Conservation (phyloP, 2,888 invertebrate genomes). For the Caenorhabditis auriculariae region DNA sequence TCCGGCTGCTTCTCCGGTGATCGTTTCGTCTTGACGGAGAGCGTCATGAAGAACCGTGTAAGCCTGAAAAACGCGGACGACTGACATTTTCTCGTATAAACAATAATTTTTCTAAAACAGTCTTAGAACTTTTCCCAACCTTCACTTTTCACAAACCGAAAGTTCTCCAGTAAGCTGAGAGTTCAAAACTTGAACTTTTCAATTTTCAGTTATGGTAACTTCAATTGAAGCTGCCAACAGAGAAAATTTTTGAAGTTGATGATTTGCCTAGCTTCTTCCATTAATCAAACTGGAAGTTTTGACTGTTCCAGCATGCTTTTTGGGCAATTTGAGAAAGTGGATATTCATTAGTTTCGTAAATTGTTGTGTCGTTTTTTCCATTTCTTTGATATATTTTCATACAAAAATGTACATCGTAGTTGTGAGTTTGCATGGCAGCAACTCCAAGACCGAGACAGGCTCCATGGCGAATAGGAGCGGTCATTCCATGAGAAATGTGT, state of each 20-base stretch:
- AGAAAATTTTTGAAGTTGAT: not conserved
- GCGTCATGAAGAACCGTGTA: slow-evolving; percentile 95
- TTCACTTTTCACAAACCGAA: too few relatives aligned
- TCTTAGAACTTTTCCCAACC: too few relatives aligned
- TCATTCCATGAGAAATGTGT: slow-evolving; percentile 90
- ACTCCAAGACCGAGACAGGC: slow-evolving; percentile 95
- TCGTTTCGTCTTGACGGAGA: slow-evolving; percentile 95
- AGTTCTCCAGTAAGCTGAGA: too few relatives aligned
- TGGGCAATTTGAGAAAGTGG: too few relatives aligned
- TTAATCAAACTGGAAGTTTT: too few relatives aligned
- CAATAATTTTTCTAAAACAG: not conserved
- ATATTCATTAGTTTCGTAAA: too few relatives aligned
- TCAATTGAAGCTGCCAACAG: not conserved
- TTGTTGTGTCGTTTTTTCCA: too few relatives aligned
- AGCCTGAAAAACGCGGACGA: slow-evolving; percentile 73
- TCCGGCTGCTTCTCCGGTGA: slow-evolving; percentile 97
- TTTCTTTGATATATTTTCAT: too few relatives aligned
- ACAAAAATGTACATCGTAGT: slow-evolving; percentile 65
- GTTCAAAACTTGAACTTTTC: too few relatives aligned
- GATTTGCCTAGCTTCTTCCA: too few relatives aligned
- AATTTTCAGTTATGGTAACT: too few relatives aligned
- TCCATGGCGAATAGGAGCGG: slow-evolving; percentile 76
- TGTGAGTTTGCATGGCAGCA: slow-evolving; percentile 95
- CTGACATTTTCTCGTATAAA: not conserved
- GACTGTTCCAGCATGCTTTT: too few relatives aligned